These are phyloP conservation scores for Danio jaintianensis DNA, from an alignment of 2,797 vertebrate genomes.

Conservation along the genomic window DNA sequence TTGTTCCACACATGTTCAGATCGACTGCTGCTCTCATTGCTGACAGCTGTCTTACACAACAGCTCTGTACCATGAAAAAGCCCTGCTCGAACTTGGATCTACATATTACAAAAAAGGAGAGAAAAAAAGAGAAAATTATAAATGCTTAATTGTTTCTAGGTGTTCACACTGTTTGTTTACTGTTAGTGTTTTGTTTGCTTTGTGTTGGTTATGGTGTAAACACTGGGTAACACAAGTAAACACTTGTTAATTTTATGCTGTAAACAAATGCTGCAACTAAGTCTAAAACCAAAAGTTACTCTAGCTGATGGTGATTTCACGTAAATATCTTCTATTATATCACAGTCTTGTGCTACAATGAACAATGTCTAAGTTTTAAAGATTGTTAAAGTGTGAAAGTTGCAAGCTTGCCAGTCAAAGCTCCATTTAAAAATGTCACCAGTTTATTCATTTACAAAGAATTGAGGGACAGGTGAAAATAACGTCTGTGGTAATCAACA, in stretches of 20 bases:
- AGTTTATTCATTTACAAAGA: no score
- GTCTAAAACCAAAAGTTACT: no score
- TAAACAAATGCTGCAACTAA: no score
- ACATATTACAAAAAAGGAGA: slow-evolving; percentile 21
- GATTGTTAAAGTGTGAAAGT: no score
- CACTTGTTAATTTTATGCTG: no score
- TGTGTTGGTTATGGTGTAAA: neutral
- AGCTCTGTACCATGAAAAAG: slow-evolving; percentile 97
- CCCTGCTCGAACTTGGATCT: slow-evolving; percentile 96
- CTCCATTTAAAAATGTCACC: no score
- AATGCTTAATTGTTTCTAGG: neutral
- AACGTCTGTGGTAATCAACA: neutral
- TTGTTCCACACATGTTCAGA: slow-evolving; percentile 91
- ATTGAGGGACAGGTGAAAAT: neutral
- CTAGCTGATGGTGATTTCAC: no score
- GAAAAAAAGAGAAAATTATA: neutral
- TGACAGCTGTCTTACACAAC: slow-evolving; percentile 91
- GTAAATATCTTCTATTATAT: no score
- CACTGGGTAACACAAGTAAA: neutral
- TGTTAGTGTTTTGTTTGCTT: neutral
- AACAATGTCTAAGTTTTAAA: no score
- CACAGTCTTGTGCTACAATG: no score
- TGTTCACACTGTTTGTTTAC: neutral
- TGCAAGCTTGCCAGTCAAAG: no score
- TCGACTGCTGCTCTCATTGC: slow-evolving; percentile 89